Evolutionary conservation across 2,888 invertebrate genomes (phyloP).

Genomic region (Thymelicus sylvestris): DNA sequence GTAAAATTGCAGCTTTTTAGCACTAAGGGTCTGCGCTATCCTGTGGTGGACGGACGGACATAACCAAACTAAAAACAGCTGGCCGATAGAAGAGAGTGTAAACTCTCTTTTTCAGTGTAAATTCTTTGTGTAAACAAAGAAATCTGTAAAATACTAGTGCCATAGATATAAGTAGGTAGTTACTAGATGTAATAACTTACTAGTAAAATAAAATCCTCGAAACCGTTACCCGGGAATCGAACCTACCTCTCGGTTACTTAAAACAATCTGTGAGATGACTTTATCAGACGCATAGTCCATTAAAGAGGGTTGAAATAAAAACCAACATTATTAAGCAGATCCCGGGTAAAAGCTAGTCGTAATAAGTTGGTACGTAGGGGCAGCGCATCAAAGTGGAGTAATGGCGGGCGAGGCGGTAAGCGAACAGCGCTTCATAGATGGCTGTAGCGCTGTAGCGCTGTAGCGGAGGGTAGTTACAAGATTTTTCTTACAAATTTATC

Average conservation of each 20-base stretch:
- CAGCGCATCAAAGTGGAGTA: conserved; percentile 78
- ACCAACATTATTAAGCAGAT: conserved; percentile 30
- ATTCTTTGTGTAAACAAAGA: too few species aligned
- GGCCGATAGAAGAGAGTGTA: too few species aligned
- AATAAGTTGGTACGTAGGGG: conserved; percentile 65
- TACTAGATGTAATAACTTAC: too few species aligned
- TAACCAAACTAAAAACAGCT: too few species aligned
- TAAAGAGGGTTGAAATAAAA: conserved; percentile 19
- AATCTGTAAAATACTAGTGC: too few species aligned
- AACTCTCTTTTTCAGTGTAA: too few species aligned
- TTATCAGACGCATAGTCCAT: conserved; percentile 2
- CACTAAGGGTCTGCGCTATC: too few species aligned
- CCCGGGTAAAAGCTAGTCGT: conserved; percentile 30
- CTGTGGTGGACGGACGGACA: too few species aligned
- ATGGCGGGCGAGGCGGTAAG: conserved; percentile 60
- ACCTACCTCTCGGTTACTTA: neutral
- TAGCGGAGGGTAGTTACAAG: neutral
- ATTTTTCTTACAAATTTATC: neutral
- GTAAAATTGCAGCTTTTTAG: too few species aligned
- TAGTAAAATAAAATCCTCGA: too few species aligned
- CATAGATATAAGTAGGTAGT: too few species aligned
- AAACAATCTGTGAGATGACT: conserved; percentile 3
- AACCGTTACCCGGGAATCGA: neutral
- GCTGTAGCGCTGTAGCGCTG: neutral
- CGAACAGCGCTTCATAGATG: conserved; percentile 51